Base-by-base conservation (phyloP, 1,140 invertebrate species). In the Ceratosolen solmsi region DNA sequence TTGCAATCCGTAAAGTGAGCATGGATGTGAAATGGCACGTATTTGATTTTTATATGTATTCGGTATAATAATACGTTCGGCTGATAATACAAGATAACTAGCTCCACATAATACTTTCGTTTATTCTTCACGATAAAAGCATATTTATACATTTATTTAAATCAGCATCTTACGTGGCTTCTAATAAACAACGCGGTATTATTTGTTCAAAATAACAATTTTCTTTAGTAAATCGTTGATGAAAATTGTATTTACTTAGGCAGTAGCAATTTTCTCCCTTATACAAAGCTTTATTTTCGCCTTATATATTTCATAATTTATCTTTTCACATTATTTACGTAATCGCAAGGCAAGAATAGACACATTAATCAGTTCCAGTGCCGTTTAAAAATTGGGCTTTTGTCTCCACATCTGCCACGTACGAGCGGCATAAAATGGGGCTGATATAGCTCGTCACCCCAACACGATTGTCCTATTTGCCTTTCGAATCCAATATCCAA, bases 321-420 rank as follows among this genome's bases (percentile, higher is more conserved):
- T n/a, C n/a, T 68, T 68, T 38, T 13, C 22, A 38, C 22, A 4
- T 68, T 17, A 4, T 11, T 38, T 68, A 38, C 38, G 20, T 68
- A 38, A 65, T 65, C 3, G 2, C 20, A 36, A 38, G n/a, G 11
- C 63, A 9, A 68, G 63, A 38, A 68, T n/a, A 68, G 22, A 38
- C 2, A 68, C 33, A 38, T 68, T 68, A 68, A 68, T 68, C 63
- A 68, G 33, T 13, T 33, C 15, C 36, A 38, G 33, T 68, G 33
- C 27, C 22, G 20, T 68, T 38, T 38, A 68, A 68, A 68, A 65
- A 38, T 0, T 33, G 20, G n/a, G 63, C 63, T 68, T 68, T 38
- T 68, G 63, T 68, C 33, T 68, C 33, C 20, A 38, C 63, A 68
- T 68, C 63, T 68, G 33, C 38, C 33, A 63, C 63, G n/a, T 68